These are phyloP conservation scores for Scotopteryx bipunctaria DNA, from an alignment of 2,888 invertebrate genomes.

Conservation along the genomic window DNA sequence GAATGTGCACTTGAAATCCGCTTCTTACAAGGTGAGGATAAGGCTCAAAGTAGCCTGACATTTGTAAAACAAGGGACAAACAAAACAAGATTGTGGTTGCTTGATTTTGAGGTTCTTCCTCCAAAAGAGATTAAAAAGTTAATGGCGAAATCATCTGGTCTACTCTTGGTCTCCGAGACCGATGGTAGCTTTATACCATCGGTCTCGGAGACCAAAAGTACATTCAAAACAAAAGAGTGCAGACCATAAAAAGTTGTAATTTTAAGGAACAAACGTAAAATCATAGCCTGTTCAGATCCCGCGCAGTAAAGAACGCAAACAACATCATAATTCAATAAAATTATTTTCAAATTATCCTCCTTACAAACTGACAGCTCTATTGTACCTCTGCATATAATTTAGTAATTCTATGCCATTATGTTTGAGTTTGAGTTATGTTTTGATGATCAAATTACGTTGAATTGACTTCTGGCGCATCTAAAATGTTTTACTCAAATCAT, in stretches of 20 bases:
- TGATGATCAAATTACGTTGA: conserved; percentile 9
- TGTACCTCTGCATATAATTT: conserved; percentile 11
- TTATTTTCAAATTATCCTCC: conserved; percentile 13
- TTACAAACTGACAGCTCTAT: conserved; percentile 5
- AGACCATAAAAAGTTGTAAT: no score
- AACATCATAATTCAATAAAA: neutral
- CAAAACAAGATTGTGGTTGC: no score
- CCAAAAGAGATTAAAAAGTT: no score
- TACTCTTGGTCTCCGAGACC: no score
- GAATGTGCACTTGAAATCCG: conserved; percentile 97
- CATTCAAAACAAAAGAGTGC: no score
- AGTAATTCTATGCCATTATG: conserved; percentile 10
- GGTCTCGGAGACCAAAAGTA: no score
- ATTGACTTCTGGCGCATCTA: neutral
- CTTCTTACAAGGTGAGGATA: conserved; percentile 92
- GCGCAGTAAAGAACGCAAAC: neutral
- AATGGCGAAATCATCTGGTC: no score
- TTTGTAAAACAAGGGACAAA: no score
- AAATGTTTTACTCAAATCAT: no score
- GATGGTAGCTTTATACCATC: no score
- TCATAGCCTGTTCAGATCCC: neutral
- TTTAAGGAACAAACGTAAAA: neutral
- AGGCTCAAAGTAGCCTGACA: neutral
- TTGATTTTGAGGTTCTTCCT: no score
- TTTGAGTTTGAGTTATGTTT: conserved; percentile 4